Conservation (phyloP, 2,888 invertebrate species). For the Phalera bucephala region DNA sequence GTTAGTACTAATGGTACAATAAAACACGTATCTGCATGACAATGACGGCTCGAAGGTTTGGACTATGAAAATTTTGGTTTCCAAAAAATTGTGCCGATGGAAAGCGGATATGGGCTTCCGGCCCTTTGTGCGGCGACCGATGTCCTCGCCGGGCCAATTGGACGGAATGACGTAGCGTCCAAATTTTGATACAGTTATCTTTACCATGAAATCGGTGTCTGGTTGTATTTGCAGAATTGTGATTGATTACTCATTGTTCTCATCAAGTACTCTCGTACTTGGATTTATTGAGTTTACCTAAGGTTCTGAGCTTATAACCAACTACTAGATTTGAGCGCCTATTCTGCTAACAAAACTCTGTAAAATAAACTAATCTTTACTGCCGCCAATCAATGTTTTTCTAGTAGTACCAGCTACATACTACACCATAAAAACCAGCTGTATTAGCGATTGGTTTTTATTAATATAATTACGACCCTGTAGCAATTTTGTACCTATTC, state of each 20-base stretch:
- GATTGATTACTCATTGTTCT: conserved; percentile 29
- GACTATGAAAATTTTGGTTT: conserved; percentile 77
- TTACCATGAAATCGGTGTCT: conserved; percentile 60
- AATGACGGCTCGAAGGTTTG: conserved; percentile 59
- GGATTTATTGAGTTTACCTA: too few species aligned
- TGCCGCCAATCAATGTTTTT: too few species aligned
- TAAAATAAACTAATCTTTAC: too few species aligned
- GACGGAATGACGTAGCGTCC: conserved; percentile 60
- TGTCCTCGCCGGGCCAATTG: conserved; percentile 71
- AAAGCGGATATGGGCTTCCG: conserved; percentile 73
- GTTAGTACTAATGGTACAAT: conserved; percentile 24
- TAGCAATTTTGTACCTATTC: too few species aligned
- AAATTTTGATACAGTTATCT: conserved; percentile 73
- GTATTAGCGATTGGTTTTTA: too few species aligned
- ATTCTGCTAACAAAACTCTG: too few species aligned
- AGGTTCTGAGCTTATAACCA: too few species aligned
- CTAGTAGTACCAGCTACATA: too few species aligned
- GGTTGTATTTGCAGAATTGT: conserved; percentile 39
- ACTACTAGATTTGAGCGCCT: too few species aligned
- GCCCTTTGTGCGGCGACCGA: conserved; percentile 65
- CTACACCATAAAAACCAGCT: too few species aligned
- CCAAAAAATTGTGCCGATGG: conserved; percentile 74
- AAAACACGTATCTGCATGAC: conserved; percentile 66
- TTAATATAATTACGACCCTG: too few species aligned
- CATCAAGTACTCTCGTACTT: not conserved